Conservation (phyloP, 1,140 invertebrate species). For the Pissodes strobi region DNA sequence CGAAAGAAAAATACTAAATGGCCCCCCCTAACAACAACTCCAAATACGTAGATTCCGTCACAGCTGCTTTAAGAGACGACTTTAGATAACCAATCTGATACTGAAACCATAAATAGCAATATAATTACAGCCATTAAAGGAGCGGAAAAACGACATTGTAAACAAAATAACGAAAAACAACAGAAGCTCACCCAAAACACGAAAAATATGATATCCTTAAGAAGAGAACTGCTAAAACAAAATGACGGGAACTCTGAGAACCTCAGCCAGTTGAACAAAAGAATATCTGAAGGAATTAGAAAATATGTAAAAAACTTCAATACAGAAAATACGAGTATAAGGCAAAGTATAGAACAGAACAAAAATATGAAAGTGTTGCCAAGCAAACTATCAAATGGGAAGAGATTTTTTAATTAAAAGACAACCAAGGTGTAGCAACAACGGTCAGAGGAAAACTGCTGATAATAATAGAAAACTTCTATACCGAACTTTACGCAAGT, state of each 20-base stretch:
- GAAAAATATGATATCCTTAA: too few species aligned
- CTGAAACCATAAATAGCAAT: too few species aligned
- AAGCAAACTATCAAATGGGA: background rate
- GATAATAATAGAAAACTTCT: background rate
- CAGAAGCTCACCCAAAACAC: too few species aligned
- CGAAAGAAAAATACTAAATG: background rate
- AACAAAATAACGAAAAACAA: too few species aligned
- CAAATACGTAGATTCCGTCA: background rate
- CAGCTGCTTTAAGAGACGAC: background rate
- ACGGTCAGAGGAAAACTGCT: too few species aligned
- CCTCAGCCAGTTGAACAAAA: background rate
- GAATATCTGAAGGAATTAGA: background rate
- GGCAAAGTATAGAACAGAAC: background rate
- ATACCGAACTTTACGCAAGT: too few species aligned
- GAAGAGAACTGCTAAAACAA: too few species aligned
- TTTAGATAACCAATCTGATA: background rate
- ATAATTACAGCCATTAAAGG: background rate
- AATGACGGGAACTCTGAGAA: too few species aligned
- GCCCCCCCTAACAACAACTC: too few species aligned
- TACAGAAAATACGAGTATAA: background rate
- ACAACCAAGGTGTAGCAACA: too few species aligned
- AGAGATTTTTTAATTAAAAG: background rate
- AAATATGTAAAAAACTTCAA: background rate
- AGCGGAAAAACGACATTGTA: too few species aligned
- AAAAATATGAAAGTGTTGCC: too few species aligned